phyloP scores from a whole-genome alignment of 2,888 invertebrate species.

The Hydropsyche betteni region DNA sequence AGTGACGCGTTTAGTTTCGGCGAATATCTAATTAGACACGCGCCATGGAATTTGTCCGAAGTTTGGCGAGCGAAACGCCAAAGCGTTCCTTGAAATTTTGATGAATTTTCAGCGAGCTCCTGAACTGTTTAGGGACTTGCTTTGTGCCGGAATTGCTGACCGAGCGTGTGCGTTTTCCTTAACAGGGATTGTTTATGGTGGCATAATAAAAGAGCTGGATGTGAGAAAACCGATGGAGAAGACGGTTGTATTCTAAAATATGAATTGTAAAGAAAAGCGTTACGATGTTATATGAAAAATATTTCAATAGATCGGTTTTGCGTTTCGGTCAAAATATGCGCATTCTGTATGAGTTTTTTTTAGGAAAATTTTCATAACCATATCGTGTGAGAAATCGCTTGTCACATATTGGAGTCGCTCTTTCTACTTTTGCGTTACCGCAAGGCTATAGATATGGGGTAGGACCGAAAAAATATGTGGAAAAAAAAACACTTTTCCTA shows the following conservation, averaged over 20 bases:
- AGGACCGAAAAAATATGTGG: neutral
- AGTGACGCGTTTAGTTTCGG: constrained; percentile 21
- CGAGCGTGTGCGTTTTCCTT: no score
- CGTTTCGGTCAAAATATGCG: no score
- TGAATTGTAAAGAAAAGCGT: no score
- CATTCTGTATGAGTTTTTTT: constrained; percentile 8
- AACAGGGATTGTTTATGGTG: no score
- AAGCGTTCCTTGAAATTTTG: constrained; percentile 13
- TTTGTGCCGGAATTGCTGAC: neutral
- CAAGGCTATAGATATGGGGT: constrained; percentile 1
- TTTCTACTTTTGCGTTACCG: neutral
- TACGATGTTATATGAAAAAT: no score
- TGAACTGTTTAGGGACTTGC: constrained; percentile 1
- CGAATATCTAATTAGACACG: constrained; percentile 34
- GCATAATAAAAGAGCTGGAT: no score
- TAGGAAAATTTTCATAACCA: constrained; percentile 15
- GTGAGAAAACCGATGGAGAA: no score
- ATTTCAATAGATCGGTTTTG: no score
- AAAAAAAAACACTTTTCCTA: constrained; percentile 32
- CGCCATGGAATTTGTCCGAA: constrained; percentile 24
- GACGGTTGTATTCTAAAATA: no score
- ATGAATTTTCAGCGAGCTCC: constrained; percentile 23
- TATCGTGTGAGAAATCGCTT: constrained; percentile 29
- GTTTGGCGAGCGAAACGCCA: constrained; percentile 15
- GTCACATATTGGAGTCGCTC: constrained; percentile 19